Conservation (phyloP, 2,888 invertebrate species). For the Embidobia sp. region DNA sequence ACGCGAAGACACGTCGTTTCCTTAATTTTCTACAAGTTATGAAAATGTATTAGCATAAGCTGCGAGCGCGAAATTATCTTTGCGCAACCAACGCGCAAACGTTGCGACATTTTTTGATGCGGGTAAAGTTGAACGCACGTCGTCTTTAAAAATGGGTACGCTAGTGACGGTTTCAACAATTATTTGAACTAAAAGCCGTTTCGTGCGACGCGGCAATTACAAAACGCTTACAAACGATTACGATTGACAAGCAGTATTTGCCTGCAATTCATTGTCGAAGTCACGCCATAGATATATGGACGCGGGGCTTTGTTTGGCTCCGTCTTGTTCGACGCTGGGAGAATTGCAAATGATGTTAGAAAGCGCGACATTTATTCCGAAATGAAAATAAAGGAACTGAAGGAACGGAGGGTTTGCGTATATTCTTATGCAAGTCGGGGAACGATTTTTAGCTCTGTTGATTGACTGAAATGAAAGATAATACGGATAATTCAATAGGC, state of each 20-base stretch:
- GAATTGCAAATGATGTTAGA: slow-evolving; percentile 49
- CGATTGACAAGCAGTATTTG: slow-evolving; percentile 51
- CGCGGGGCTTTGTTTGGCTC: slow-evolving; percentile 35
- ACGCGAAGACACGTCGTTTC: slow-evolving; percentile 1
- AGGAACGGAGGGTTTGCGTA: not conserved
- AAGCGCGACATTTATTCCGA: slow-evolving; percentile 43
- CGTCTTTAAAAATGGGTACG: slow-evolving; percentile 24
- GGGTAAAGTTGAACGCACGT: slow-evolving; percentile 25
- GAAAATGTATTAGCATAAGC: slow-evolving; percentile 41
- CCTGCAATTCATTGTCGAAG: slow-evolving; percentile 47
- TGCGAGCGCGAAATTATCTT: slow-evolving; percentile 22
- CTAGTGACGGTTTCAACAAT: slow-evolving; percentile 35
- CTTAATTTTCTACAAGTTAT: slow-evolving; percentile 35
- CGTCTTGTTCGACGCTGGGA: slow-evolving; percentile 16
- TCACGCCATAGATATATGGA: slow-evolving; percentile 30
- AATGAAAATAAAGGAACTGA: slow-evolving; percentile 14
- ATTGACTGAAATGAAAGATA: too few species aligned
- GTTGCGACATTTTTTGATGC: slow-evolving; percentile 40
- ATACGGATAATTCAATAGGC: too few species aligned
- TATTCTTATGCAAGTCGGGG: not conserved
- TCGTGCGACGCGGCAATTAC: slow-evolving; percentile 56
- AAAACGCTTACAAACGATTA: slow-evolving; percentile 49
- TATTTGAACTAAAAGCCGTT: slow-evolving; percentile 44
- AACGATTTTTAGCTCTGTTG: not conserved
- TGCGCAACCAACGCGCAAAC: slow-evolving; percentile 33